Conservation (phyloP, 2,888 invertebrate species). For the Perizoma affinitatum region DNA sequence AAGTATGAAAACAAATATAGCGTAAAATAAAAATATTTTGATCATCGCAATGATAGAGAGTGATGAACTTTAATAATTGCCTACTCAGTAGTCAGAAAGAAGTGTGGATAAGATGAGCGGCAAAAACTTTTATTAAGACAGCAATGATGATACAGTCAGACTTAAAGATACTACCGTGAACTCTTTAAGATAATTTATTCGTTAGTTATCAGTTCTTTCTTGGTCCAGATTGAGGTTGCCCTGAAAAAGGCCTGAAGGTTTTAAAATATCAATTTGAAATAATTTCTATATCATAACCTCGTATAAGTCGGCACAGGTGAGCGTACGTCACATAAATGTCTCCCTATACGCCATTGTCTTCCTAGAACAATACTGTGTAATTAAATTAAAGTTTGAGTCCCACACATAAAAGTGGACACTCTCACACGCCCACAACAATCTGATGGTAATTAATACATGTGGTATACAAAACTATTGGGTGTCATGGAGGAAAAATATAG, state of each 20-base stretch:
- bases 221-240: too few relatives aligned
- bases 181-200: too few relatives aligned
- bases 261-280: too few relatives aligned
- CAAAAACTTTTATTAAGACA: neutral
- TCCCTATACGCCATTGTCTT: slow-evolving; percentile 55
- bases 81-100: slow-evolving; percentile 10
- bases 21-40: slow-evolving; percentile 50
- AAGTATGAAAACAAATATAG: slow-evolving; percentile 44
- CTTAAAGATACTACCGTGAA: too few relatives aligned
- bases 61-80: slow-evolving; percentile 49
- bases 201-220: too few relatives aligned
- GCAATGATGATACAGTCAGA: neutral
- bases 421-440: slow-evolving; percentile 47
- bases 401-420: slow-evolving; percentile 45
- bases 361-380: slow-evolving; percentile 59
- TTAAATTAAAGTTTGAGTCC: slow-evolving; percentile 55
- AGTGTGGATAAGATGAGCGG: neutral
- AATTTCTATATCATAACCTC: neutral
- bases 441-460: slow-evolving; percentile 51
- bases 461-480: slow-evolving; percentile 39
- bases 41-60: slow-evolving; percentile 43
- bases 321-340: slow-evolving; percentile 36
- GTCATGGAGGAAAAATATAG: slow-evolving; percentile 9
- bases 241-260: too few relatives aligned
- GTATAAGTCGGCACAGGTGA: slow-evolving; percentile 47